Evolutionary conservation across 2,113 vertebrate species (phyloP).

Genomic region (Leiothrix lutea): DNA sequence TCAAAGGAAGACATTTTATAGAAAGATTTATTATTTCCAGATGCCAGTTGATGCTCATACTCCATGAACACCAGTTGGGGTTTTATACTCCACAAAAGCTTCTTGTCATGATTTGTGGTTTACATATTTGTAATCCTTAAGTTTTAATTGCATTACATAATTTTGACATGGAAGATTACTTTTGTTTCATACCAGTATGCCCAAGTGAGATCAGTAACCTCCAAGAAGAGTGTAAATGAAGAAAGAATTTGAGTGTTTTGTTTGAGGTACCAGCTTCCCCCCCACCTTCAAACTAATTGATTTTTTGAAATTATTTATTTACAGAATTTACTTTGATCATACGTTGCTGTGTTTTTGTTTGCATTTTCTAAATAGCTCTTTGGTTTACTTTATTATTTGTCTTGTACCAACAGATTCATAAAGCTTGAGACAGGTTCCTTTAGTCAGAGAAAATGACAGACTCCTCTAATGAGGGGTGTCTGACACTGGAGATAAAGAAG

Average conservation of each 20-base stretch:
- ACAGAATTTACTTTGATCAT: not conserved
- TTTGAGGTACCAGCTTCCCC: not conserved
- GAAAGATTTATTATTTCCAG: not conserved
- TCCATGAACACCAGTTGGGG: not conserved
- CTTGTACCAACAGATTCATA: conserved; percentile 18
- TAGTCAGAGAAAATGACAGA: not conserved
- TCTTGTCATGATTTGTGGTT: not conserved
- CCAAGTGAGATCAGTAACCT: not conserved
- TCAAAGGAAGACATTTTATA: not conserved
- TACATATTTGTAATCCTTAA: conserved; percentile 5
- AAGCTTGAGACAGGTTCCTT: conserved; percentile 28
- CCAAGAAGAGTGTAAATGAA: not conserved
- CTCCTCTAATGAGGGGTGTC: conserved; percentile 37
- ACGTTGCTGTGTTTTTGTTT: not conserved
- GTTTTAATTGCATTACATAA: not conserved
- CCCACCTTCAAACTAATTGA: not conserved
- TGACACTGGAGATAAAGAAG: conserved; percentile 63
- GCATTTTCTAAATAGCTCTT: not conserved
- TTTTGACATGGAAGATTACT: not conserved
- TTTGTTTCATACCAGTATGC: not conserved
- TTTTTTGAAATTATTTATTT: not conserved
- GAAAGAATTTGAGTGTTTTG: not conserved
- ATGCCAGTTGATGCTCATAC: not conserved
- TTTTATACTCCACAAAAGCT: not conserved
- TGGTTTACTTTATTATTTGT: conserved; percentile 4